These are phyloP conservation scores for Gordius sp. DNA, from an alignment of 2,888 invertebrate species.

Conservation along the genomic window DNA sequence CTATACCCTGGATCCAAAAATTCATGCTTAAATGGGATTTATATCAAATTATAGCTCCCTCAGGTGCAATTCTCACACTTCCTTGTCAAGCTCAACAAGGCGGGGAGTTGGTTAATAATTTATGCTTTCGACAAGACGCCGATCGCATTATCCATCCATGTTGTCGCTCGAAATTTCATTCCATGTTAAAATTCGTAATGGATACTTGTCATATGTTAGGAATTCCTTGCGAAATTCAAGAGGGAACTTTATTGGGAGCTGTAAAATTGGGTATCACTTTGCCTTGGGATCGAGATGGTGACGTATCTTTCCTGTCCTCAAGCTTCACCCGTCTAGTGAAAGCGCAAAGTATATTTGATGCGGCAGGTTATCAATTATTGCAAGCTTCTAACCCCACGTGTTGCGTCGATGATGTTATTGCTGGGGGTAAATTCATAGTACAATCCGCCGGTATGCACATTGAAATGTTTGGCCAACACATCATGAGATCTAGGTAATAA, in stretches of 20 bases:
- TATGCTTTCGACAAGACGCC: background rate
- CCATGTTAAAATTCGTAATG: constrained; percentile 20
- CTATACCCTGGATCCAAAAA: too few species aligned
- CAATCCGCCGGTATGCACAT: constrained; percentile 22
- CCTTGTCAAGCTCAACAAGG: too few species aligned
- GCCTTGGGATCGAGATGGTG: constrained; percentile 27
- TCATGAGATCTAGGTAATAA: constrained; percentile 22
- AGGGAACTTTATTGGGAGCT: constrained; percentile 26
- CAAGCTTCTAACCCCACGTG: constrained; percentile 18
- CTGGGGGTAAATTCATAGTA: constrained; percentile 22
- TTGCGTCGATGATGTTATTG: constrained; percentile 15
- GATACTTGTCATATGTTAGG: constrained; percentile 21
- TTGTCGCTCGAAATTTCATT: constrained; percentile 20
- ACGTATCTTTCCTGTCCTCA: constrained; percentile 22
- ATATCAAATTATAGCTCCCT: background rate
- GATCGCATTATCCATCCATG: background rate
- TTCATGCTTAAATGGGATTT: background rate
- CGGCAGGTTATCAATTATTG: constrained; percentile 19
- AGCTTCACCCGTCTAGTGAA: constrained; percentile 22
- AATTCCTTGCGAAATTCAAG: constrained; percentile 24
- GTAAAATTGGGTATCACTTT: constrained; percentile 25
- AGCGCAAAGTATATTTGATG: constrained; percentile 19
- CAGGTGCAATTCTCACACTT: background rate
- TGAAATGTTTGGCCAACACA: constrained; percentile 25
- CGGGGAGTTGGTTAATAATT: background rate